phyloP scores from a whole-genome alignment of 2,797 vertebrate genomes.

The Etheostoma nigrum region DNA sequence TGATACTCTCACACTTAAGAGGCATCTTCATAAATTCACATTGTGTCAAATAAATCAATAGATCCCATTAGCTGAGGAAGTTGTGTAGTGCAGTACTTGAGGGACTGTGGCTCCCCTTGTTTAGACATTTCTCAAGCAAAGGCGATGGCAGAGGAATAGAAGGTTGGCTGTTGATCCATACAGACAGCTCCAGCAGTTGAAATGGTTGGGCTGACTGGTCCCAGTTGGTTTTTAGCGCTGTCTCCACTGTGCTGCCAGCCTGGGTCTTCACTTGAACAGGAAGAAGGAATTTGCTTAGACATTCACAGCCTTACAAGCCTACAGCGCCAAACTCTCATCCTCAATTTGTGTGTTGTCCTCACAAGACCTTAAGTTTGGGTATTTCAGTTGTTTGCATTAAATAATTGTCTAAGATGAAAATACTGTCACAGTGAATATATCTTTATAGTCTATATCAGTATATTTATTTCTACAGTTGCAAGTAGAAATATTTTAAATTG shows the following conservation, averaged over 20 bases:
- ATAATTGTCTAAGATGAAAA: not conserved
- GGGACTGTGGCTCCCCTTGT: slow-evolving; percentile 55
- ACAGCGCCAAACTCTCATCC: slow-evolving; percentile 42
- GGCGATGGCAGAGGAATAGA: slow-evolving; percentile 55
- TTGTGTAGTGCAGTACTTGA: slow-evolving; percentile 73
- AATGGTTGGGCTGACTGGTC: slow-evolving; percentile 77
- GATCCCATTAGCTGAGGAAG: slow-evolving; percentile 81
- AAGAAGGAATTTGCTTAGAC: slow-evolving; percentile 63
- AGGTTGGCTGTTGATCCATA: slow-evolving; percentile 69
- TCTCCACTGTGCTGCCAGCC: slow-evolving; percentile 66
- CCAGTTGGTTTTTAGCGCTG: slow-evolving; percentile 64
- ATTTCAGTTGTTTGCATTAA: slow-evolving; percentile 13
- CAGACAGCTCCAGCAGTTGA: slow-evolving; percentile 75
- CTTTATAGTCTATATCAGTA: no score
- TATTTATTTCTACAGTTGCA: no score
- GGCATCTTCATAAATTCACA: slow-evolving; percentile 82
- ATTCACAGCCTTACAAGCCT: slow-evolving; percentile 40
- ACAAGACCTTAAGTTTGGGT: slow-evolving; percentile 2
- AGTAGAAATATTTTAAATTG: not conserved
- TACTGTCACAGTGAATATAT: not conserved
- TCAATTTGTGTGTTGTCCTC: slow-evolving; percentile 13
- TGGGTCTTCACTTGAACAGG: slow-evolving; percentile 47
- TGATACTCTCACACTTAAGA: slow-evolving; percentile 78
- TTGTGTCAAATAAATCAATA: slow-evolving; percentile 85
- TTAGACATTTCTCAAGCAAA: slow-evolving; percentile 66